phyloP scores from a whole-genome alignment of 2,888 invertebrate species.

The Agrilus cyanescens region DNA sequence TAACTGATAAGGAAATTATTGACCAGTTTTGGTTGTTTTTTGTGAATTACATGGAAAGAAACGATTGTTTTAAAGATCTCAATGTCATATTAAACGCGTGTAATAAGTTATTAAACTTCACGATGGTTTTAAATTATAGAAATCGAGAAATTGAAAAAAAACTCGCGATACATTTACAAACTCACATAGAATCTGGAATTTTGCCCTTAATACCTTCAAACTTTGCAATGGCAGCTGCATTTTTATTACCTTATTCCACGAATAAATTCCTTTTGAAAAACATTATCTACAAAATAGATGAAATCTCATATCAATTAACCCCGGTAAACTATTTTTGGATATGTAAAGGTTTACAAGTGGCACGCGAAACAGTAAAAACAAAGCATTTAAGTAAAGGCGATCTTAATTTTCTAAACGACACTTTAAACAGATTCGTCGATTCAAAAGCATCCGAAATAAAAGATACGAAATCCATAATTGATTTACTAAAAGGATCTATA shows the following conservation, averaged over 20 bases:
- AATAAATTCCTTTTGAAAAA: slow-evolving; percentile 26
- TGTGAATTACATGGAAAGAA: slow-evolving; percentile 26
- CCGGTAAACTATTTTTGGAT: slow-evolving; percentile 34
- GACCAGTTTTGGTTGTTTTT: slow-evolving; percentile 38
- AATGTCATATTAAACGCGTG: slow-evolving; percentile 32
- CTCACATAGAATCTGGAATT: slow-evolving; percentile 28
- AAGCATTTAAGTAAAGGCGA: slow-evolving; percentile 6
- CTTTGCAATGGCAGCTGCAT: slow-evolving; percentile 33
- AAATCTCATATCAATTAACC: slow-evolving; percentile 34
- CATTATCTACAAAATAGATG: slow-evolving; percentile 31
- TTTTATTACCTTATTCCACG: slow-evolving; percentile 37
- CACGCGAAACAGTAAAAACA: slow-evolving; percentile 11
- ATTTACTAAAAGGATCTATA: slow-evolving; percentile 23
- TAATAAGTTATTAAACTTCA: slow-evolving; percentile 43
- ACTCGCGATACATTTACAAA: slow-evolving; percentile 31
- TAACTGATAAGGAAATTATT: slow-evolving; percentile 35
- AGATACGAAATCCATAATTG: slow-evolving; percentile 13
- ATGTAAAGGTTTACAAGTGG: slow-evolving; percentile 36
- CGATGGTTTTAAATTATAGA: slow-evolving; percentile 40
- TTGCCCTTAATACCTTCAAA: slow-evolving; percentile 31
- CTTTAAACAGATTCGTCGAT: slow-evolving; percentile 28
- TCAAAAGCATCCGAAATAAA: slow-evolving; percentile 21
- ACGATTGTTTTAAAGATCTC: slow-evolving; percentile 21
- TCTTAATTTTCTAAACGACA: slow-evolving; percentile 11
- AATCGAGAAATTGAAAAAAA: slow-evolving; percentile 36